Percentiles rank a stretch among this genome's conserved stretches.
Evolutionary conservation across 2,888 invertebrate species (phyloP).

Genomic region (Polylopha cassiicola): DNA sequence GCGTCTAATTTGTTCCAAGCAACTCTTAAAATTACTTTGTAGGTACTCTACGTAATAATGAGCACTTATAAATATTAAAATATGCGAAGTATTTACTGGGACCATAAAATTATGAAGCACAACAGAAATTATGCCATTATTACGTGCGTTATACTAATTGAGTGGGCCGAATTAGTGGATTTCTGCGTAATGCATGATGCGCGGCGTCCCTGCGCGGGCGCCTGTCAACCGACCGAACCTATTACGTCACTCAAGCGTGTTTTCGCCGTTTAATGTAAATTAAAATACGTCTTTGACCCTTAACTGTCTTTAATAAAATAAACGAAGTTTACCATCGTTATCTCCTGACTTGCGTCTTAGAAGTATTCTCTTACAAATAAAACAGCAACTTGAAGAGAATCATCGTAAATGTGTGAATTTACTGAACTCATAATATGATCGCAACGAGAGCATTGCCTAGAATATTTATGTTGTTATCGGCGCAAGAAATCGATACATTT

Average conservation of each 20-base stretch:
- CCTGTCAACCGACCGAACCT: slow-evolving; percentile 20
- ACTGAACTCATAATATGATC: too few relatives aligned
- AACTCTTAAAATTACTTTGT: too few relatives aligned
- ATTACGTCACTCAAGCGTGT: slow-evolving; percentile 24
- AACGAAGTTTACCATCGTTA: too few relatives aligned
- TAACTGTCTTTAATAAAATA: slow-evolving; percentile 12
- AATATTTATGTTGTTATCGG: too few relatives aligned
- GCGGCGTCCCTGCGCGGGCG: slow-evolving; percentile 9
- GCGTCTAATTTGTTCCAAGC: too few relatives aligned
- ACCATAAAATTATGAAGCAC: slow-evolving; percentile 5
- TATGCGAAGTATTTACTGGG: slow-evolving; percentile 4
- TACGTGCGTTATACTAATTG: slow-evolving; percentile 15
- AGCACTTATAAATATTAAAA: slow-evolving; percentile 2
- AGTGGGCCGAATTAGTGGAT: slow-evolving; percentile 29
- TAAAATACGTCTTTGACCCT: slow-evolving; percentile 17
- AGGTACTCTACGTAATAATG: too few relatives aligned
- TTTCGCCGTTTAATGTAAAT: slow-evolving; percentile 21
- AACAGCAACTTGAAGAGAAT: too few relatives aligned
- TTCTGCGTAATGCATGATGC: slow-evolving; percentile 29
- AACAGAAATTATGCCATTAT: slow-evolving; percentile 21
- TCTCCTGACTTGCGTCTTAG: too few relatives aligned
- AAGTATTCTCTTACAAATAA: too few relatives aligned
- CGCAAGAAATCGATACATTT: slow-evolving; percentile 6
- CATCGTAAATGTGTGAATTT: too few relatives aligned
- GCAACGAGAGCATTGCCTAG: too few relatives aligned